Base-by-base conservation (phyloP, 2,888 invertebrate genomes). In the Marronus borbonicus region DNA sequence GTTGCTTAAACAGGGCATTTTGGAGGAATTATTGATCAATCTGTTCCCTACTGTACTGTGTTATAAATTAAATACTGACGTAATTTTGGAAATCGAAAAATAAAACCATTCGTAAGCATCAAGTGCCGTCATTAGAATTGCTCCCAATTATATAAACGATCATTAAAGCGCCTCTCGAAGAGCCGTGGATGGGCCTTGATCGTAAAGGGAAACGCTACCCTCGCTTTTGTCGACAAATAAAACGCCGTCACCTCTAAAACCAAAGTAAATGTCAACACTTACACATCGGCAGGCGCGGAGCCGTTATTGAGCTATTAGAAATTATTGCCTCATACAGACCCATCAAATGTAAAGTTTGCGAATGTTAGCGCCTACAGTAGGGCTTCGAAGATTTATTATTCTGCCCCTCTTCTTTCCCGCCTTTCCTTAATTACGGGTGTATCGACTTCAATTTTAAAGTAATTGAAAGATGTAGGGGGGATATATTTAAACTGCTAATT, bases 371-470 rank as follows among this genome's bases (percentile, higher is more conserved):
- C 44, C 24, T 28, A 36, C 72, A 2, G 17, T 55, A 49, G 44
- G 58, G 20, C 66, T 66, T 55, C 39, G 39, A 76, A 79, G 79
- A 77, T 79, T 79, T 79, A 76, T 76, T 69, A 55, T 58, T 24
- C 7, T 60, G 17, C 60, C 55, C 58, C 50, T 64, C 44, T 44
- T 8, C 44, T 44, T 44, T 12, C 12, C 2, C 8, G 44, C 8
- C 75, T 75, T 69, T 70, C 76, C 76, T 80, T 76, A 80, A 81
- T 78, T 76, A 66, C 72, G 60, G 44, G 39, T n/a, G 72, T 81
- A 77, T 79, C 75, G 77, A 76, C 72, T 78, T 77, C 78, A 82
- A 81, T 86, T 86, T 83, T 81, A 85, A 85, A 84, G 82, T 84
- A 85, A 85, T 85, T 85, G 84, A 85, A 85, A 86, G 20, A 20